These are phyloP conservation scores for Apodemia hepburni DNA, from an alignment of 2,888 invertebrate species.

Conservation along the genomic window DNA sequence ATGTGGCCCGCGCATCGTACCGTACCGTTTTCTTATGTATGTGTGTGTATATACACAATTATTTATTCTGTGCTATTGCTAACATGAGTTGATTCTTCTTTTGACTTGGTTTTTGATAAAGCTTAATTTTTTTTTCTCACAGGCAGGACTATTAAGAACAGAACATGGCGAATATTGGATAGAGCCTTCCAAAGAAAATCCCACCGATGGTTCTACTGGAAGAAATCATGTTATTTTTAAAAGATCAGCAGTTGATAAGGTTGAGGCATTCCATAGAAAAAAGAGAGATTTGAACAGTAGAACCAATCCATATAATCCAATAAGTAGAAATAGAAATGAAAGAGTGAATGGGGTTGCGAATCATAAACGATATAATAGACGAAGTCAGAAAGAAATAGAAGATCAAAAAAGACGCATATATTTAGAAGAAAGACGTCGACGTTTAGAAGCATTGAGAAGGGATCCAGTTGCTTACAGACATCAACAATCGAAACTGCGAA, in stretches of 20 bases:
- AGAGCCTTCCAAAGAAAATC: conserved; percentile 83
- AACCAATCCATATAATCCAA: conserved; percentile 25
- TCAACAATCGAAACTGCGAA: conserved; percentile 51
- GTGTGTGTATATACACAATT: too few relatives aligned
- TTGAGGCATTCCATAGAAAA: conserved; percentile 57
- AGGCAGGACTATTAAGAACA: conserved; percentile 85
- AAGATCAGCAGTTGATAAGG: conserved; percentile 81
- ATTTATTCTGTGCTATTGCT: too few relatives aligned
- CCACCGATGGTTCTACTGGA: conserved; percentile 48
- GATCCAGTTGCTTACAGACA: conserved; percentile 64
- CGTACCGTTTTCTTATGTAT: too few relatives aligned
- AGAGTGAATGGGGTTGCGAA: conserved; percentile 68
- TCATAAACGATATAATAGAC: conserved; percentile 57
- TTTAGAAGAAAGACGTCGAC: conserved; percentile 55
- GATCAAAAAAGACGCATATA: conserved; percentile 62
- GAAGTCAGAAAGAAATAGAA: conserved; percentile 80
- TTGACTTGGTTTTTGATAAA: too few relatives aligned
- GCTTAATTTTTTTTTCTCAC: conserved; percentile 32
- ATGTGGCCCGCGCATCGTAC: too few relatives aligned
- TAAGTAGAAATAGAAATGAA: conserved; percentile 60
- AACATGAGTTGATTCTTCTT: too few relatives aligned
- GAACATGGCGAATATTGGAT: conserved; percentile 85
- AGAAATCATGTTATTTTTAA: conserved; percentile 86
- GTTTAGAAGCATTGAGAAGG: conserved; percentile 57
- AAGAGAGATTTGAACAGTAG: conserved; percentile 51